Evolutionary conservation across 37 sponge, comb jelly and placozoan species (phyloP), one percentile per base, ranked within the genome.

Genomic region (Eunapius fragilis): DNA sequence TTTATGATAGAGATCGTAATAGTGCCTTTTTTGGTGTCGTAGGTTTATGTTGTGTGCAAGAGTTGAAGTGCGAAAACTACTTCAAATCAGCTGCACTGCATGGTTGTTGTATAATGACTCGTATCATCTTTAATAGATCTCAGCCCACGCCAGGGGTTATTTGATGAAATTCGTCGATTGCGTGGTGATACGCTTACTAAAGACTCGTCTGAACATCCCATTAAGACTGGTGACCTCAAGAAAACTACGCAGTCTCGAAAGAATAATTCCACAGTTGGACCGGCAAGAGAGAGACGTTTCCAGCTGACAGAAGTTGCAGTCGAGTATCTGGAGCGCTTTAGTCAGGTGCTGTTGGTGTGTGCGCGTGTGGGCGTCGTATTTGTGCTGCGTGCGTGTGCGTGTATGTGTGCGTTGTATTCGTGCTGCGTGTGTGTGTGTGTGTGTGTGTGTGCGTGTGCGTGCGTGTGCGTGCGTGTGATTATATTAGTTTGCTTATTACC

Each of bases 321-420:
- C n/a, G 91, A 91, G 37, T 91, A 91, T 37, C 71, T 77, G 45
- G 87, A 91, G 28, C 82, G 70, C 7, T 91, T 90, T 36, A 90
- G 86, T 30, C 90, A 85, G 26, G 86, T 85, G 48, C 49, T 58
- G 85, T 45, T 0, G 3, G 71, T 70, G 25, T n/a, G n/a, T n/a
- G n/a, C n/a, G n/a, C n/a, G n/a, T n/a, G n/a, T n/a, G n/a, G n/a
- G n/a, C n/a, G n/a, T n/a, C n/a, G n/a, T n/a, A n/a, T n/a, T n/a
- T n/a, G n/a, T n/a, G n/a, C n/a, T n/a, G n/a, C n/a, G n/a, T n/a
- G n/a, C n/a, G n/a, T n/a, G n/a, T n/a, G n/a, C n/a, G n/a, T n/a
- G n/a, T n/a, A n/a, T n/a, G n/a, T n/a, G n/a, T n/a, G n/a, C n/a
- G n/a, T n/a, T n/a, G n/a, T n/a, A n/a, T n/a, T n/a, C n/a, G n/a